A percentile compares a stretch with the other conserved stretches of the same genome.
These are phyloP conservation scores for Nephrocerus scutellatus DNA, from an alignment of 2,888 invertebrate species.

Conservation along the genomic window DNA sequence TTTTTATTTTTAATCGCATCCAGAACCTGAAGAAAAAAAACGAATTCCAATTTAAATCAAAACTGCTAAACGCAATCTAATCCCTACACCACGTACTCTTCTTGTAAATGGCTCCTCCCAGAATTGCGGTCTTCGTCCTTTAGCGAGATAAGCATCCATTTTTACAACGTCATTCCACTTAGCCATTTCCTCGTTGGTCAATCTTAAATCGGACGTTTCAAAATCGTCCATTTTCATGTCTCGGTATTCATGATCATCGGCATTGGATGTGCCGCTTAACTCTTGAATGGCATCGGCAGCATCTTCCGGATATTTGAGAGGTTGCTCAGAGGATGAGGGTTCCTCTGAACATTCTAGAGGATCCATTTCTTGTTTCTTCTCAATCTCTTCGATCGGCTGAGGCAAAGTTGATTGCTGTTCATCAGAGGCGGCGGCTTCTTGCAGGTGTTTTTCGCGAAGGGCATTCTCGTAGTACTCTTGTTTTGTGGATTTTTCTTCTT, in stretches of 20 bases:
- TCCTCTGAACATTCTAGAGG: too few species aligned
- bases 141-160: conserved; percentile 78
- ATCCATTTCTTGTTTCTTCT: conserved; percentile 25
- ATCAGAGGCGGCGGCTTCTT: neutral
- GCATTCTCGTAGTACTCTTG: neutral
- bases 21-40: conserved; percentile 57
- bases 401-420: conserved; percentile 20
- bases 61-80: neutral
- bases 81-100: conserved; percentile 47
- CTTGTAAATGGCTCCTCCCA: conserved; percentile 89
- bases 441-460: neutral
- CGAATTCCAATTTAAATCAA: neutral
- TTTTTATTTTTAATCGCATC: conserved; percentile 85
- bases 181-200: conserved; percentile 41
- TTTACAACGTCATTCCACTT: conserved; percentile 64
- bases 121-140: conserved; percentile 80
- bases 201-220: conserved; percentile 35
- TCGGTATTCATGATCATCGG: conserved; percentile 28
- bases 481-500: conserved; percentile 8
- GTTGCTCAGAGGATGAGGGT: too few species aligned
- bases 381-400: conserved; percentile 38
- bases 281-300: too few species aligned
- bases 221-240: conserved; percentile 39
- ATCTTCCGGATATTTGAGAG: too few species aligned
- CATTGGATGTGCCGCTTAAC: conserved; percentile 8